These are phyloP conservation scores for Serripes groenlandicus DNA, from an alignment of 2,888 invertebrate species.

Conservation along the genomic window DNA sequence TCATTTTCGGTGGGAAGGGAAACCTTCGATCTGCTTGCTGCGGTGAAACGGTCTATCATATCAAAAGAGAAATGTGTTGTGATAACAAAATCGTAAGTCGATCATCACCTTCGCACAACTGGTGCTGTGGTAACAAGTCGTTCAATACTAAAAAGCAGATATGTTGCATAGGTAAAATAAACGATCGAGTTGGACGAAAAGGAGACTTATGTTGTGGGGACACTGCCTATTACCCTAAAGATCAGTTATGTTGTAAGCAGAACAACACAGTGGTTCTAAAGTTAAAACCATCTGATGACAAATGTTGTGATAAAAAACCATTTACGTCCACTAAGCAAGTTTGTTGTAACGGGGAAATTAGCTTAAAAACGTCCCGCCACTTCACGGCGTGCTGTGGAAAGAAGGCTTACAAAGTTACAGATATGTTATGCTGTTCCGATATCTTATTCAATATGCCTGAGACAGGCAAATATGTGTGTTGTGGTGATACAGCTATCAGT, in stretches of 20 bases:
- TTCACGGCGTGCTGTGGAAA: slow-evolving; percentile 2
- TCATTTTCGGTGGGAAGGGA: slow-evolving; percentile 19
- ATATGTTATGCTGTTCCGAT: neutral
- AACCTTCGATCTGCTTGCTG: slow-evolving; percentile 50
- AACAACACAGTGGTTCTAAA: neutral
- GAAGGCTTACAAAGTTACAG: neutral
- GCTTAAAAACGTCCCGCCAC: neutral
- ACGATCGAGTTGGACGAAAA: slow-evolving; percentile 20
- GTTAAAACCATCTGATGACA: neutral
- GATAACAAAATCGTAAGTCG: slow-evolving; percentile 39
- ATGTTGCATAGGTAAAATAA: slow-evolving; percentile 45
- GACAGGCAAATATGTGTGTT: neutral
- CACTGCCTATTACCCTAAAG: slow-evolving; percentile 2
- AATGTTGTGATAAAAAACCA: slow-evolving; percentile 4
- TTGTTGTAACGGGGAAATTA: slow-evolving; percentile 1
- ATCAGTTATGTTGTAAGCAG: neutral
- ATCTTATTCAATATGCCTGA: neutral
- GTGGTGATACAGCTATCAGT: neutral
- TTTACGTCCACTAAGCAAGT: neutral
- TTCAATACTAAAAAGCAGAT: slow-evolving; percentile 51
- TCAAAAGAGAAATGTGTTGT: slow-evolving; percentile 46
- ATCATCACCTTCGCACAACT: slow-evolving; percentile 33
- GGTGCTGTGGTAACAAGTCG: slow-evolving; percentile 57
- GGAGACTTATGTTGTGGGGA: slow-evolving; percentile 1
- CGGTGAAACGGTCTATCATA: slow-evolving; percentile 42